Percentiles rank a stretch among this genome's conserved stretches.
These are phyloP conservation scores for Halichoeres trimaculatus DNA, from an alignment of 2,113 vertebrate genomes.

Conservation along the genomic window DNA sequence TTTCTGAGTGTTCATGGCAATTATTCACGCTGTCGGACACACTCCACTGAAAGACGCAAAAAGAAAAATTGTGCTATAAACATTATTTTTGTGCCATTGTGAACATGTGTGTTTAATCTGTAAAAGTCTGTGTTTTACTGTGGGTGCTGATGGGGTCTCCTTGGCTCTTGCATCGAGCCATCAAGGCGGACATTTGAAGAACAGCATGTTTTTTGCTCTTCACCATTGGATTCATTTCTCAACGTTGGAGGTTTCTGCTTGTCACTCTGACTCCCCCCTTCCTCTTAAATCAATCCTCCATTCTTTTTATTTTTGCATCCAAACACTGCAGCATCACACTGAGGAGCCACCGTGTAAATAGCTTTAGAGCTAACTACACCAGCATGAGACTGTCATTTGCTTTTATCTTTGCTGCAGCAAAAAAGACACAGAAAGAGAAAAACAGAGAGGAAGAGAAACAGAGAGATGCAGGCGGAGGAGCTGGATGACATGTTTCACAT, in stretches of 20 bases:
- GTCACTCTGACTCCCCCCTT: not conserved
- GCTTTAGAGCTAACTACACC: conserved; percentile 41
- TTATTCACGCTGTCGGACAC: too few species aligned
- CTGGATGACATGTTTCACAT: conserved; percentile 49
- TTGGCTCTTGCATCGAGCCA: too few species aligned
- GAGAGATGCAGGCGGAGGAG: conserved; percentile 26
- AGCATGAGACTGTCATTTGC: conserved; percentile 44
- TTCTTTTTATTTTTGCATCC: conserved; percentile 24
- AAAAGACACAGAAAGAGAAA: conserved; percentile 9
- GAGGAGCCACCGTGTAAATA: conserved; percentile 25
- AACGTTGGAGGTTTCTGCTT: not conserved
- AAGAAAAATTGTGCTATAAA: too few species aligned
- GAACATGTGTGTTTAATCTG: too few species aligned
- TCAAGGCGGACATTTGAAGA: too few species aligned
- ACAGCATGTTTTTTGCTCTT: too few species aligned
- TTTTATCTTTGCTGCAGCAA: conserved; percentile 47
- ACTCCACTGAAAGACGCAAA: too few species aligned
- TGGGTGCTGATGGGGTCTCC: too few species aligned
- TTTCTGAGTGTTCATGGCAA: too few species aligned
- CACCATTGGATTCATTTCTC: too few species aligned
- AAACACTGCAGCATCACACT: conserved; percentile 32
- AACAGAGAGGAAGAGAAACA: not conserved
- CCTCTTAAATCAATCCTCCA: conserved; percentile 23
- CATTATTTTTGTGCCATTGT: too few species aligned
- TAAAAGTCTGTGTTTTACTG: too few species aligned